Percentiles rank a stretch among this genome's conserved stretches.
Conservation (phyloP, 2,797 vertebrate genomes). For the Uromys caudimaculatus region DNA sequence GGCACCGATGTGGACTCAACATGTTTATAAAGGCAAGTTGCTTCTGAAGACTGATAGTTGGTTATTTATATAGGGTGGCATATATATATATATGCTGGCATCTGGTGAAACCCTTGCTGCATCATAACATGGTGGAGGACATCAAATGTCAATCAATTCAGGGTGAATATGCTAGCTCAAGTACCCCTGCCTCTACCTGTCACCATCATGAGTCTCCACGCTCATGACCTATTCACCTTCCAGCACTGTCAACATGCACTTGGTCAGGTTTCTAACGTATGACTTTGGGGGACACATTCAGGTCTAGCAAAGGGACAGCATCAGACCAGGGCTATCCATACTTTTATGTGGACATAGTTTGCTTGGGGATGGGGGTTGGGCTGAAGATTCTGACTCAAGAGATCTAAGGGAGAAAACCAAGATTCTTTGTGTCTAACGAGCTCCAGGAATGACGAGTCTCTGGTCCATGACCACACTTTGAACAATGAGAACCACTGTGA, state of each 20-base stretch:
- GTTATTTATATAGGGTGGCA: not conserved
- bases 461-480: not conserved
- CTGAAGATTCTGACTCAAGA: not conserved
- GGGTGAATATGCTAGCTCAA: too few relatives aligned
- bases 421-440: not conserved
- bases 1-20: not conserved
- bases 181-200: not conserved
- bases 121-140: not conserved
- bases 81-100: not conserved
- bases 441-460: not conserved
- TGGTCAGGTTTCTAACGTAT: not conserved
- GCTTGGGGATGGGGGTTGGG: not conserved
- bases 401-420: not conserved
- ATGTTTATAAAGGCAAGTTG: not conserved
- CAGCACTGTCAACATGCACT: not conserved
- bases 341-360: not conserved
- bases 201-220: too few relatives aligned
- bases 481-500: not conserved
- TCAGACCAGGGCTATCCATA: not conserved
- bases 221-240: not conserved
- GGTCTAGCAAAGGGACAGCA: not conserved
- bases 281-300: not conserved
- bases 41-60: not conserved
- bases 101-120: not conserved
- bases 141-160: not conserved